A percentile compares a stretch with the other conserved stretches of the same genome.
Evolutionary conservation across 2,797 vertebrate species (phyloP).

Genomic region (Gobio occitaniae): DNA sequence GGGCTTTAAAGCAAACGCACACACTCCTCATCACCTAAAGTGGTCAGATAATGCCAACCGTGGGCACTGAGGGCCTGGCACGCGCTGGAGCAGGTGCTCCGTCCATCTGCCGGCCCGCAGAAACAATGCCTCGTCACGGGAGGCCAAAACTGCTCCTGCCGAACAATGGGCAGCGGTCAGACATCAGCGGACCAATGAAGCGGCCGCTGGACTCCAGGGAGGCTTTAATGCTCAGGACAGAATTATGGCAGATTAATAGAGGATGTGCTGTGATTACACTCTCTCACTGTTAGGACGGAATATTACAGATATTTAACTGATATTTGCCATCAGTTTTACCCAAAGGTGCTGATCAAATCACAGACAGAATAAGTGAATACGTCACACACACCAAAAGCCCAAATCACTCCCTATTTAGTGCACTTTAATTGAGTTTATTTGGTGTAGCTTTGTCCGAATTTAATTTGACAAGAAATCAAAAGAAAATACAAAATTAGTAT

Average conservation of each 20-base stretch:
- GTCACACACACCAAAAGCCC: background rate
- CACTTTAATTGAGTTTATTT: background rate
- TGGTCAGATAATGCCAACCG: constrained; percentile 48
- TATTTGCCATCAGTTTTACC: constrained; percentile 39
- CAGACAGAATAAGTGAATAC: background rate
- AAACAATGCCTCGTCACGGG: constrained; percentile 58
- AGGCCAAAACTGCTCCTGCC: constrained; percentile 20
- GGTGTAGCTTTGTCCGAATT: background rate
- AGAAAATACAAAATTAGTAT: background rate
- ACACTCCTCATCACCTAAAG: constrained; percentile 43
- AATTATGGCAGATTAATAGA: constrained; percentile 54
- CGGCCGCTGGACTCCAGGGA: constrained; percentile 4
- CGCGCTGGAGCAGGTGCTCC: constrained; percentile 56
- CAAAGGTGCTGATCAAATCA: constrained; percentile 49
- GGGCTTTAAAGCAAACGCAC: constrained; percentile 34
- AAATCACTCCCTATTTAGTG: background rate
- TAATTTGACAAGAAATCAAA: background rate
- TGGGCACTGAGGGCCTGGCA: constrained; percentile 59
- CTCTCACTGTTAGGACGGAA: constrained; percentile 27
- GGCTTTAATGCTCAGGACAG: constrained; percentile 43
- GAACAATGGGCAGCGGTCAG: constrained; percentile 54
- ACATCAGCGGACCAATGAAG: constrained; percentile 6
- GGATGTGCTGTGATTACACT: constrained; percentile 50
- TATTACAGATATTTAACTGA: constrained; percentile 45
- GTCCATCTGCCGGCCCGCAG: constrained; percentile 58